Base-by-base conservation (phyloP, 2,113 vertebrate genomes). In the Plotosus lineatus region DNA sequence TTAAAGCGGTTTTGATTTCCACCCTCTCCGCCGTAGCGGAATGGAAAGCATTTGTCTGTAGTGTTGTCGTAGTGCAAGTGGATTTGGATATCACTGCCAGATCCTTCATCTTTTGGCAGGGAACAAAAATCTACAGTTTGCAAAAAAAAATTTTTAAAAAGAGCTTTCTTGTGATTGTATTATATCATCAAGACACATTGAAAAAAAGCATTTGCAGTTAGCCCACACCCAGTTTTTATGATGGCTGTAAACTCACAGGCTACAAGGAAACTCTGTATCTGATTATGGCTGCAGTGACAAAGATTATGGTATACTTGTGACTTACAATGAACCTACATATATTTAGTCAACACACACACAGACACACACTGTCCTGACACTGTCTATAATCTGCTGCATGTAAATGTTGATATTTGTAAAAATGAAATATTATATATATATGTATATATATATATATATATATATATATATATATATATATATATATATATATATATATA, bases 1-100 rank as follows among this genome's bases (percentile, higher is more conserved):
- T 2, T 1, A 68, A 94, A 93, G 6, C 89, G 87, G 82, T 94
- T 95, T 14, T 0, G 80, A 72, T 91, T 94, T 50, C 93, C 95
- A 77, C 90, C 92, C 48, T 48, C 0, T 33, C 90, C 89, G 33
- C 73, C 74, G 81, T 87, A 94, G 31, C 86, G 7, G 84, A 94
- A 95, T 0, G 88, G 89, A 17, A 5, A 60, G 65, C 90, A 94
- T 48, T 33, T 75, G 55, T 91, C 89, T 4, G 17, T 15, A 0
- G 0, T 0, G 19, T 1, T 2, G 31, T 92, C 85, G 17, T 90
- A 90, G 82, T 66, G 81, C 40, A 92, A 5, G 3, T 65, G 28
- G 31, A 87, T 69, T 0, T 0, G 0, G 2, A 84, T 75, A 0
- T 6, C 36, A 1, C 15, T 0, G 11, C 84, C 90, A 0, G 69